These are phyloP conservation scores for Artibeus lituratus DNA, from an alignment of 2,797 vertebrate genomes.

Conservation along the genomic window DNA sequence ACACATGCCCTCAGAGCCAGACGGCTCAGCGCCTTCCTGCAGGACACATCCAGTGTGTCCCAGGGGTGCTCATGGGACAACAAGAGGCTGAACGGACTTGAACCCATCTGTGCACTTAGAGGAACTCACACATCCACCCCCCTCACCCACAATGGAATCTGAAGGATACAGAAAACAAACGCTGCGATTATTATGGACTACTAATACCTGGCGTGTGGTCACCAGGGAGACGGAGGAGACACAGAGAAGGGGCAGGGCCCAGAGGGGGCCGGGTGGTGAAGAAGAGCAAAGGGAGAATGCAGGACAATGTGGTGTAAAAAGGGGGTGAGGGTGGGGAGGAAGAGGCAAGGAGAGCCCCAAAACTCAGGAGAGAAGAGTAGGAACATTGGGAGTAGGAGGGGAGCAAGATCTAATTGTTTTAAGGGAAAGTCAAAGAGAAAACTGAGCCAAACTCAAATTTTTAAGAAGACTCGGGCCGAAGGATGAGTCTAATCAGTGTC, in stretches of 20 bases:
- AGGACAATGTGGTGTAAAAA: background rate
- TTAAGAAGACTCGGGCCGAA: background rate
- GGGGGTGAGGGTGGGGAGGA: background rate
- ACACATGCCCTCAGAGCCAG: background rate
- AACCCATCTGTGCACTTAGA: background rate
- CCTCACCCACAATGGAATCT: background rate
- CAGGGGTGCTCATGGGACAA: background rate
- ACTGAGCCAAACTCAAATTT: background rate
- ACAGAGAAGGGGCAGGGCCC: background rate
- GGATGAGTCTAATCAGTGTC: background rate
- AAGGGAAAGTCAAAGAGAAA: background rate
- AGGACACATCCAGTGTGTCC: background rate
- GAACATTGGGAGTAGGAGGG: background rate
- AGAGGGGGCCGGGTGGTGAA: background rate
- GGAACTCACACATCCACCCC: background rate
- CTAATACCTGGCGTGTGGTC: background rate
- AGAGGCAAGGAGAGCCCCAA: background rate
- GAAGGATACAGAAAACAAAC: background rate
- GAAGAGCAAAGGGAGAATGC: background rate
- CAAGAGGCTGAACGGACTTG: background rate
- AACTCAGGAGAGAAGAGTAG: background rate
- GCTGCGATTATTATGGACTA: background rate
- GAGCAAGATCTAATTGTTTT: background rate
- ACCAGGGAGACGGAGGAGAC: background rate
- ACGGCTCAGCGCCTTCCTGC: background rate